phyloP scores from a whole-genome alignment of 2,888 invertebrate species.

The Megalurothrips usitatus region DNA sequence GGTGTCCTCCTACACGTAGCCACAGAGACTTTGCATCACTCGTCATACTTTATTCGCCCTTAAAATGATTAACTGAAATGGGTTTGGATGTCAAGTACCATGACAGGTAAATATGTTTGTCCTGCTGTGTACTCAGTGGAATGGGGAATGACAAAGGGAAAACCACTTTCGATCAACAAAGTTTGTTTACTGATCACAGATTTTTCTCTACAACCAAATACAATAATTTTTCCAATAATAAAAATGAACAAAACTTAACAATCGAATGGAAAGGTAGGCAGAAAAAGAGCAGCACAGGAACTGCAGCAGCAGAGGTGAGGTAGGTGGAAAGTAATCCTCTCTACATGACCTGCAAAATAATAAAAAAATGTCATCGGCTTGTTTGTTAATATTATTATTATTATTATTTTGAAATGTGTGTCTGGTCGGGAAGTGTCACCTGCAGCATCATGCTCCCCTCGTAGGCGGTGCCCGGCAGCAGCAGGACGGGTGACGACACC shows the following conservation, averaged over 20 bases:
- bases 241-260: conserved; percentile 6
- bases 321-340: not conserved
- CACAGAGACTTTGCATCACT: no score
- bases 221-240: not conserved
- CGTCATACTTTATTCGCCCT: no score
- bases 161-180: not conserved
- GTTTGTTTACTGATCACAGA: not conserved
- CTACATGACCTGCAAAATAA: not conserved
- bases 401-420: not conserved
- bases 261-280: not conserved
- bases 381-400: not conserved
- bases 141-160: not conserved
- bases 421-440: conserved; percentile 48
- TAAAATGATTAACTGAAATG: no score
- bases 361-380: not conserved
- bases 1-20: no score
- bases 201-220: conserved; percentile 9
- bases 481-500: conserved; percentile 79
- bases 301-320: not conserved
- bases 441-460: conserved; percentile 87
- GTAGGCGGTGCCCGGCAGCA: conserved; percentile 85
- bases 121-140: no score
- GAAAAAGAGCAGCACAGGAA: not conserved
- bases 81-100: no score
- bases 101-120: no score